Evolutionary conservation across 2,888 invertebrate species (phyloP).

Genomic region (Ormyrus thymus): DNA sequence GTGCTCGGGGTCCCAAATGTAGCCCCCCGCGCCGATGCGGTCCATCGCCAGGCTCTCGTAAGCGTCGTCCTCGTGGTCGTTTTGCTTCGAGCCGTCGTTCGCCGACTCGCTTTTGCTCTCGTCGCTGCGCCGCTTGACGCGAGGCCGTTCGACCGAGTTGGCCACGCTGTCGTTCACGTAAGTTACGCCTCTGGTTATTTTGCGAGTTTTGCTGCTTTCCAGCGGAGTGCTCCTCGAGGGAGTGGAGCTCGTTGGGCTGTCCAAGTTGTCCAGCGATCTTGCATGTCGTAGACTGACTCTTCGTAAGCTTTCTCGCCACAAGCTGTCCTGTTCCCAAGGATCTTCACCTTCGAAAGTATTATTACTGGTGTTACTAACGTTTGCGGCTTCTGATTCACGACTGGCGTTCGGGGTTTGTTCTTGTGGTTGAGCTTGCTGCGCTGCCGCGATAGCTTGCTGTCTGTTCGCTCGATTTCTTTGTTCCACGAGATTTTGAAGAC

Average conservation of each 20-base stretch:
- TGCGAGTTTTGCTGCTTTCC: constrained; percentile 63
- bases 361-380: neutral
- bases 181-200: constrained; percentile 83
- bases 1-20: constrained; percentile 73
- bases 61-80: constrained; percentile 75
- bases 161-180: constrained; percentile 86
- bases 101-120: constrained; percentile 56
- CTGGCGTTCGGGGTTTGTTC: constrained; percentile 37
- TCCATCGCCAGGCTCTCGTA: constrained; percentile 78
- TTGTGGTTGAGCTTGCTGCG: constrained; percentile 47
- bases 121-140: constrained; percentile 56
- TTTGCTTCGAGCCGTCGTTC: constrained; percentile 9
- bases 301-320: constrained; percentile 88
- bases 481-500: constrained; percentile 67
- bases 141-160: constrained; percentile 72
- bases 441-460: constrained; percentile 17
- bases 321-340: constrained; percentile 88
- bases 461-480: constrained; percentile 65
- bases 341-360: constrained; percentile 75
- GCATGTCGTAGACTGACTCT: constrained; percentile 88
- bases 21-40: constrained; percentile 66
- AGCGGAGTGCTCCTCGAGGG: constrained; percentile 64
- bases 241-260: constrained; percentile 73
- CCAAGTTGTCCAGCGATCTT: constrained; percentile 88
- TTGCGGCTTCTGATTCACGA: neutral